These are phyloP conservation scores for Scomber scombrus DNA, from an alignment of 2,113 vertebrate genomes.

Conservation along the genomic window DNA sequence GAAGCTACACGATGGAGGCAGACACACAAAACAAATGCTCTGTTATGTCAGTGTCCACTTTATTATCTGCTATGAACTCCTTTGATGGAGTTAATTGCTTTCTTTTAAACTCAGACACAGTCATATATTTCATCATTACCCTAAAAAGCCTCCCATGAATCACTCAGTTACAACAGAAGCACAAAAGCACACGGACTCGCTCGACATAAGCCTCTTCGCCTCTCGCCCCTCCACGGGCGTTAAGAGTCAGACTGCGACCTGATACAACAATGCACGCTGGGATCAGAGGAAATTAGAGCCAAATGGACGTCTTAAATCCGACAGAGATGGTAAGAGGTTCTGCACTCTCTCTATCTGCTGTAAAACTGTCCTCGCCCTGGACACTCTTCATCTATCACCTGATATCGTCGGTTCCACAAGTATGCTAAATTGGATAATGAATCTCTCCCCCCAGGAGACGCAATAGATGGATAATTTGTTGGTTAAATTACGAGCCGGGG, in stretches of 20 bases:
- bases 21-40: conserved; percentile 72
- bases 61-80: conserved; percentile 69
- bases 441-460: conserved; percentile 64
- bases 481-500: conserved; percentile 65
- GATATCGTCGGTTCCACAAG: conserved; percentile 56
- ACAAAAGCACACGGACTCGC: conserved; percentile 35
- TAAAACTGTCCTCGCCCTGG: conserved; percentile 66
- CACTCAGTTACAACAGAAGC: conserved; percentile 43
- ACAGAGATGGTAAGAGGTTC: conserved; percentile 44
- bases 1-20: conserved; percentile 33
- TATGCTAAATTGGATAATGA: conserved; percentile 75
- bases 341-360: conserved; percentile 33
- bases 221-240: not conserved
- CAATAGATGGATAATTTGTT: conserved; percentile 73
- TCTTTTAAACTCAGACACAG: conserved; percentile 71
- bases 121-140: conserved; percentile 79
- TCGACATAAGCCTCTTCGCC: conserved; percentile 37
- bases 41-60: conserved; percentile 60
- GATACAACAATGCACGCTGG: conserved; percentile 18
- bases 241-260: conserved; percentile 12
- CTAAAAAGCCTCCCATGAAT: conserved; percentile 70
- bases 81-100: conserved; percentile 75
- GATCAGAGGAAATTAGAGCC: conserved; percentile 31
- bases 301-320: conserved; percentile 58
- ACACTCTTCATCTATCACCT: conserved; percentile 70